A percentile compares a stretch with the other conserved stretches of the same genome.
phyloP scores from a whole-genome alignment of 2,888 invertebrate genomes.

The Brachylomia viminalis region DNA sequence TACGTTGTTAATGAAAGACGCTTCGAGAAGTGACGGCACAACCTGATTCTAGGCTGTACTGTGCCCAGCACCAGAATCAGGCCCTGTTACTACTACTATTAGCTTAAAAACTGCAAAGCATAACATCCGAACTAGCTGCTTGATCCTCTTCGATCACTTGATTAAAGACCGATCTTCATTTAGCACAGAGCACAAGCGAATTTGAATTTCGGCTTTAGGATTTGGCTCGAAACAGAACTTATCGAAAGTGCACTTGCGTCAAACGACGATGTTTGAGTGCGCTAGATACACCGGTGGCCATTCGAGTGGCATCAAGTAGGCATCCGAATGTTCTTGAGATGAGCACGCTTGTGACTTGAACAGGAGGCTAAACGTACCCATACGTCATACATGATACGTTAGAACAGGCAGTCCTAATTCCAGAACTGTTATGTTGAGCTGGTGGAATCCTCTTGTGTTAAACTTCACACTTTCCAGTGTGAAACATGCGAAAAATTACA shows the following conservation, averaged over 20 bases:
- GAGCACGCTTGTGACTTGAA: slow-evolving; percentile 38
- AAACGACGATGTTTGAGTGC: slow-evolving; percentile 20
- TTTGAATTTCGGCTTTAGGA: neutral
- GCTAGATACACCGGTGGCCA: slow-evolving; percentile 30
- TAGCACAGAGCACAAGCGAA: neutral
- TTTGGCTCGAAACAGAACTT: slow-evolving; percentile 7
- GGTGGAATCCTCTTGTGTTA: neutral
- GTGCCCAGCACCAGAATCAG: neutral
- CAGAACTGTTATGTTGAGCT: neutral
- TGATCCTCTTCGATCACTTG: neutral
- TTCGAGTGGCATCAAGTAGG: slow-evolving; percentile 39
- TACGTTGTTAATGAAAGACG: no score
- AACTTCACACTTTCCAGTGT: neutral
- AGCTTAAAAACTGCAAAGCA: neutral
- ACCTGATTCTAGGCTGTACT: no score
- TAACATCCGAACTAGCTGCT: neutral
- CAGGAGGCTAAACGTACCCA: slow-evolving; percentile 6
- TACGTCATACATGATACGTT: neutral
- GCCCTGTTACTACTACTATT: neutral
- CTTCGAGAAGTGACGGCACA: neutral
- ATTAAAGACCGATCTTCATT: neutral
- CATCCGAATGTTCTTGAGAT: slow-evolving; percentile 39
- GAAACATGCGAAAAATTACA: neutral
- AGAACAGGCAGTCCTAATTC: slow-evolving; percentile 1
- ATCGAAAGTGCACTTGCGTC: slow-evolving; percentile 30